Conservation (phyloP, 2,797 vertebrate genomes). For the Chiloscyllium punctatum region DNA sequence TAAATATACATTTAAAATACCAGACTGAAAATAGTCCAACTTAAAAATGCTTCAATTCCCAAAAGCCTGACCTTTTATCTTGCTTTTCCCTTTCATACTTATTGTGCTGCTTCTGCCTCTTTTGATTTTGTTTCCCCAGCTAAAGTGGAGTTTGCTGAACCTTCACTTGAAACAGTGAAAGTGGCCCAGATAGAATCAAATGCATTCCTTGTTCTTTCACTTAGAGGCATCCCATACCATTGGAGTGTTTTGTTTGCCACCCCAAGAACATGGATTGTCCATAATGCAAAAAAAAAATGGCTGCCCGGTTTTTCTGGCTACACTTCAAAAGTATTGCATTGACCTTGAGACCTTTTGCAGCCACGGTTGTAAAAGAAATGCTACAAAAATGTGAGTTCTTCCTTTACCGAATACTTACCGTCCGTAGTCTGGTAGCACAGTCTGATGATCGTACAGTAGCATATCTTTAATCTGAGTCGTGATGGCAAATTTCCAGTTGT, state of each 20-base stretch:
- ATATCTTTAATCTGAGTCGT: conserved; percentile 74
- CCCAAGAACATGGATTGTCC: background rate
- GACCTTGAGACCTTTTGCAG: too few relatives aligned
- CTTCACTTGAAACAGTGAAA: background rate
- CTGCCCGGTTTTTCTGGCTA: background rate
- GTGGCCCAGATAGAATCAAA: too few relatives aligned
- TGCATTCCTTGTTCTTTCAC: background rate
- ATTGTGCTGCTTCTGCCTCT: background rate
- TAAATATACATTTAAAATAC: background rate
- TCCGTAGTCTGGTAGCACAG: conserved; percentile 74
- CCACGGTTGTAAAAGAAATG: background rate
- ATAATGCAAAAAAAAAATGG: background rate
- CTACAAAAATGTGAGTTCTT: background rate
- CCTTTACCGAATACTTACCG: conserved; percentile 53
- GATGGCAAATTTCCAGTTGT: conserved; percentile 85
- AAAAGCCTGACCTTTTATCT: background rate
- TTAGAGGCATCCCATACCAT: too few relatives aligned
- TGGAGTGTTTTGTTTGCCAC: background rate
- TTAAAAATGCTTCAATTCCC: background rate
- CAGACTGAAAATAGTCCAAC: background rate
- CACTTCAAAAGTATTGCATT: background rate
- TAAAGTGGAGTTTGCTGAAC: background rate
- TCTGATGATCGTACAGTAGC: conserved; percentile 71
- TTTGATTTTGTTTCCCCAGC: background rate
- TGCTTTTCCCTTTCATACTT: background rate